These are phyloP conservation scores for Acheta domesticus DNA, from an alignment of 2,888 invertebrate species.

Conservation along the genomic window DNA sequence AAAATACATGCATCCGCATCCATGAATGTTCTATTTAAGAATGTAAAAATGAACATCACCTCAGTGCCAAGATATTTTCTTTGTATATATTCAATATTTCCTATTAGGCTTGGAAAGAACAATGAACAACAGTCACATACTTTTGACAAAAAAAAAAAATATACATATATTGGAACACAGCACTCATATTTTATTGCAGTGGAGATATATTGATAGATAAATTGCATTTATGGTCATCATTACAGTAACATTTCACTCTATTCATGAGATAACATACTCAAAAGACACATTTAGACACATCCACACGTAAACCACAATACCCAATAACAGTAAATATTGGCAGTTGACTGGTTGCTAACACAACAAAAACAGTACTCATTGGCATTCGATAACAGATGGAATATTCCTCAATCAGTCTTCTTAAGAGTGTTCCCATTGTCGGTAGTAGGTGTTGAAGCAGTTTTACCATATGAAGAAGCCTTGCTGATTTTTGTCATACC, in stretches of 20 bases:
- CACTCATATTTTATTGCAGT: not conserved
- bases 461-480: slow-evolving; percentile 72
- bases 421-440: slow-evolving; percentile 25
- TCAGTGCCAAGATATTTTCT: not conserved
- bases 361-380: not conserved
- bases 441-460: slow-evolving; percentile 39
- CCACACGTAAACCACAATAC: not conserved
- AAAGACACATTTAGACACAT: not conserved
- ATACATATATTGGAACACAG: not conserved
- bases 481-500: slow-evolving; percentile 82
- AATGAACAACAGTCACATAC: not conserved
- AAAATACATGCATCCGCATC: not conserved
- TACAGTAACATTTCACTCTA: slow-evolving; percentile 9
- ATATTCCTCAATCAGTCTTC: slow-evolving; percentile 30
- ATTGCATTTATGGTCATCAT: not conserved
- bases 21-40: not conserved
- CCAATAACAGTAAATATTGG: slow-evolving; percentile 18
- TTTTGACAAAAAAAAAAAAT: not conserved
- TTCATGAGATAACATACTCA: not conserved
- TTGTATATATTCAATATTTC: not conserved
- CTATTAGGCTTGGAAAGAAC: not conserved
- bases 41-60: not conserved
- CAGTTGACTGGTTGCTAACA: not conserved
- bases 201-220: not conserved
- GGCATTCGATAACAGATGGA: not conserved